Percentiles rank a stretch among this genome's conserved stretches.
Evolutionary conservation across 2,888 invertebrate species (phyloP).

Genomic region (Nephrotoma appendiculata): DNA sequence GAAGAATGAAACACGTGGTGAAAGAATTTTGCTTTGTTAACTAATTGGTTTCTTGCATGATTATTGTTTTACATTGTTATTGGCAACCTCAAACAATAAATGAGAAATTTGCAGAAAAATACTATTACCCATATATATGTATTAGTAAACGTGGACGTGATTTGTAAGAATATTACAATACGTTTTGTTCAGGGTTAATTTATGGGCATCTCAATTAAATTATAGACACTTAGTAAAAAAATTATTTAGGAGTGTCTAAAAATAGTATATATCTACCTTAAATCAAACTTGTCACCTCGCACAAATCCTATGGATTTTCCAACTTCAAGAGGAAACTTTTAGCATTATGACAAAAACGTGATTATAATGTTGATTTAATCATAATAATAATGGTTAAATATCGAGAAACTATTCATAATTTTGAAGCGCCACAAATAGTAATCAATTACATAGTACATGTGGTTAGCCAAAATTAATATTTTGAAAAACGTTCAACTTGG

Average conservation of each 20-base stretch:
- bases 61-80: not conserved
- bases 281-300: not conserved
- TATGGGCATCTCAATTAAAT: not conserved
- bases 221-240: not conserved
- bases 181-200: not conserved
- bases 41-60: not conserved
- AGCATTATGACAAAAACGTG: not conserved
- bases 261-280: not conserved
- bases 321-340: not conserved
- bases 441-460: not conserved
- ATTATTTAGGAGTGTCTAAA: not conserved
- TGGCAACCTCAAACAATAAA: not conserved
- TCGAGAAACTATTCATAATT: not conserved
- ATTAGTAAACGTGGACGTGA: not conserved
- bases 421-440: not conserved
- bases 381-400: not conserved
- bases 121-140: not conserved
- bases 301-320: not conserved
- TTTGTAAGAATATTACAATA: not conserved
- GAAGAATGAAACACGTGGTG: not conserved
- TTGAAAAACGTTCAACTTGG: not conserved
- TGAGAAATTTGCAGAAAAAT: not conserved
- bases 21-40: not conserved
- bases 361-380: not conserved
- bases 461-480: not conserved